Evolutionary conservation across 2,113 vertebrate genomes (phyloP).

Genomic region (Microcebus lehilahytsara): DNA sequence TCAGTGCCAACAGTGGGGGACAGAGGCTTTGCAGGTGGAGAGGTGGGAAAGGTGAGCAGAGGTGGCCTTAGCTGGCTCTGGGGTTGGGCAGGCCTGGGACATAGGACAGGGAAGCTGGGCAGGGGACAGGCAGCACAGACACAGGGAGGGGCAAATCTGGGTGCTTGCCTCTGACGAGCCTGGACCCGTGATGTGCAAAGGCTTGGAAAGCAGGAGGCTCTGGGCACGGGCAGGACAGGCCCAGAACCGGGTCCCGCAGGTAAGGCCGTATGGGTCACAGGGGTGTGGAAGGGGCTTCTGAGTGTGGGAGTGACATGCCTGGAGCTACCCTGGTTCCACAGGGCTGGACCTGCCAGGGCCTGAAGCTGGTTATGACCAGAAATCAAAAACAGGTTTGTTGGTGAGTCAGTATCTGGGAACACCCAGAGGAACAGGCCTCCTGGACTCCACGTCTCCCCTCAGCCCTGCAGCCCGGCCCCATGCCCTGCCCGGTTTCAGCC

Average conservation of each 20-base stretch:
- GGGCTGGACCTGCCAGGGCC: background rate
- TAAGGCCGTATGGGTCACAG: background rate
- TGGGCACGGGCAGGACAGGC: background rate
- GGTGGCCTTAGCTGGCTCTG: background rate
- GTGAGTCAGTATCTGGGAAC: slow-evolving; percentile 13
- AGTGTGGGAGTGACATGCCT: background rate
- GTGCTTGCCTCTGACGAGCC: background rate
- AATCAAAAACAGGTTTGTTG: slow-evolving; percentile 42
- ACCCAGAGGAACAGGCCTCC: background rate
- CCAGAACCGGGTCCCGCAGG: background rate
- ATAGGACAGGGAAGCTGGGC: background rate
- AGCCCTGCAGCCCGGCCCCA: background rate
- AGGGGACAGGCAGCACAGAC: background rate
- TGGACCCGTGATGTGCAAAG: background rate
- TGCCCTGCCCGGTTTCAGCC: background rate
- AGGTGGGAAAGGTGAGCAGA: background rate
- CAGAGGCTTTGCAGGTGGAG: background rate
- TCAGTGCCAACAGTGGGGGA: background rate
- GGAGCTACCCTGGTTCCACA: background rate
- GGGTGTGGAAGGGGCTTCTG: background rate
- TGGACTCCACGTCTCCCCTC: background rate
- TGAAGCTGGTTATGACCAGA: background rate
- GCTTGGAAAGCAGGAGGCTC: background rate
- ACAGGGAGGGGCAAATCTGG: background rate
- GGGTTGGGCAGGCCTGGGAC: background rate